Conservation (phyloP, 2,113 vertebrate species). For the Eupsittula cactorum region DNA sequence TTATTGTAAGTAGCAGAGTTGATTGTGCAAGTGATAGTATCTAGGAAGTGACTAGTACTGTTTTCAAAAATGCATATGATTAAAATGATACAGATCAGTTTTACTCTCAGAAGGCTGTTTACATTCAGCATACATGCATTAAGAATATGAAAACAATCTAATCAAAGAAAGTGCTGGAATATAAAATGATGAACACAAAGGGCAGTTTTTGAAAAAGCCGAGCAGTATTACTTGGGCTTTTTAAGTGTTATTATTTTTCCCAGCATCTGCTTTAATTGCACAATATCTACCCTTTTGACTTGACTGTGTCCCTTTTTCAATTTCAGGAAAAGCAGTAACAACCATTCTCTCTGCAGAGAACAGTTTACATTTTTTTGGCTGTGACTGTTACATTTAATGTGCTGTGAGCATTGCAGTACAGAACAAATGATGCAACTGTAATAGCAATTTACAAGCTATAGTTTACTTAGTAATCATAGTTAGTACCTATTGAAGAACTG, state of each 20-base stretch:
- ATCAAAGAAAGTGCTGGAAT: not conserved
- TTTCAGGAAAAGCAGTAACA: not conserved
- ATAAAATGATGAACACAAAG: not conserved
- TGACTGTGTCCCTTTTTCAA: not conserved
- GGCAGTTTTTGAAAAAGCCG: not conserved
- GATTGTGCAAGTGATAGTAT: not conserved
- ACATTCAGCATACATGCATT: not conserved
- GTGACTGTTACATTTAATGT: not conserved
- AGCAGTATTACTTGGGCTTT: not conserved
- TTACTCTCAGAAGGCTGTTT: not conserved
- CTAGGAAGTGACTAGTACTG: not conserved
- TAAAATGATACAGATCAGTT: not conserved
- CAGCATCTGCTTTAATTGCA: not conserved
- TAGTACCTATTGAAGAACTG: not conserved
- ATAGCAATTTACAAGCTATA: not conserved
- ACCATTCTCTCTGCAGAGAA: not conserved
- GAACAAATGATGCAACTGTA: not conserved
- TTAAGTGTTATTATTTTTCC: not conserved
- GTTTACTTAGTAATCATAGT: not conserved
- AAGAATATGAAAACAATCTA: not conserved
- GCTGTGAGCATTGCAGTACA: not conserved
- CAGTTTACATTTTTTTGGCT: not conserved
- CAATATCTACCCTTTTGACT: not conserved
- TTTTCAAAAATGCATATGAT: not conserved
- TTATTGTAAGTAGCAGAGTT: not conserved